These are phyloP conservation scores for Selene dorsalis DNA, from an alignment of 2,797 vertebrate species.

Conservation along the genomic window DNA sequence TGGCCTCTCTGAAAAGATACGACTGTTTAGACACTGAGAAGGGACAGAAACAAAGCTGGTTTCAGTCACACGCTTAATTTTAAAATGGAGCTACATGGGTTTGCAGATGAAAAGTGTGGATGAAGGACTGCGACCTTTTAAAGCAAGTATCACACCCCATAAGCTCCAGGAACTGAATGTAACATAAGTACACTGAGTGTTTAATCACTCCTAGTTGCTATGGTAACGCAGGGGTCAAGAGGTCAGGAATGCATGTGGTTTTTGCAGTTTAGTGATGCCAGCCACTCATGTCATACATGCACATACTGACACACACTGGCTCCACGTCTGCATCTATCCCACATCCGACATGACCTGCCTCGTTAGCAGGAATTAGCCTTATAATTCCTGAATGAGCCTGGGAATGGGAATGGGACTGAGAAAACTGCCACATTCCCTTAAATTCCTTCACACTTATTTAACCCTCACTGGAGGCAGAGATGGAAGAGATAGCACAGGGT, in stretches of 20 bases:
- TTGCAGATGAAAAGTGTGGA: conserved; percentile 44
- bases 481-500: conserved; percentile 29
- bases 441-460: conserved; percentile 60
- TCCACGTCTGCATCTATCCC: conserved; percentile 23
- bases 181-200: conserved; percentile 35
- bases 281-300: conserved; percentile 39
- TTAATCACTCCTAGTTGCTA: conserved; percentile 49
- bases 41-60: conserved; percentile 46
- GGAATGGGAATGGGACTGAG: conserved; percentile 43
- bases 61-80: conserved; percentile 35
- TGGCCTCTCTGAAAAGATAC: conserved; percentile 45
- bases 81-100: conserved; percentile 28
- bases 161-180: conserved; percentile 43
- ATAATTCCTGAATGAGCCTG: conserved; percentile 47
- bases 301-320: conserved; percentile 17
- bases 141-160: conserved; percentile 28
- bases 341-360: conserved; percentile 34
- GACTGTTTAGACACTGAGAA: conserved; percentile 42
- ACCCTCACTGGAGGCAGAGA: conserved; percentile 47
- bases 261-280: conserved; percentile 43
- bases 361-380: conserved; percentile 61
- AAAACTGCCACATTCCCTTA: conserved; percentile 64
- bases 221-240: conserved; percentile 50
- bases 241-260: conserved; percentile 45
- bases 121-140: conserved; percentile 34